These are phyloP conservation scores for Zosterops hypoxanthus DNA, from an alignment of 2,113 vertebrate species.

Conservation along the genomic window DNA sequence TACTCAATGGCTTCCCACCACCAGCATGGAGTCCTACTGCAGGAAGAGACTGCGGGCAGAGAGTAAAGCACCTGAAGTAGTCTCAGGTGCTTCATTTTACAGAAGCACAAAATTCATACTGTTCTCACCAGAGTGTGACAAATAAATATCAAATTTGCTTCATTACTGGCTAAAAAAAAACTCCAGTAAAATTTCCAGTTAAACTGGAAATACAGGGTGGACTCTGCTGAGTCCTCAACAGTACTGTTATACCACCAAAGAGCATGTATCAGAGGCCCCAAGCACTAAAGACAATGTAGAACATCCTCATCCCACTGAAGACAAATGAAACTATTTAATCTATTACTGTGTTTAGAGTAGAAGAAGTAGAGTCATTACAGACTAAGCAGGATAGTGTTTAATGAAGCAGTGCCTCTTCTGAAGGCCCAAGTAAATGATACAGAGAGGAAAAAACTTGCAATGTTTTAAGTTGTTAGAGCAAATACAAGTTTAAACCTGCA, in stretches of 20 bases:
- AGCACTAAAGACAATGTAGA: not conserved
- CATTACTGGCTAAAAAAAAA: not conserved
- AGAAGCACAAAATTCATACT: not conserved
- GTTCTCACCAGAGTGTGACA: not conserved
- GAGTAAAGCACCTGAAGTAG: not conserved
- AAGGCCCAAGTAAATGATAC: not conserved
- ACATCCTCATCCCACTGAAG: not conserved
- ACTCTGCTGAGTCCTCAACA: not conserved
- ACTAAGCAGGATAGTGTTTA: conserved; percentile 5
- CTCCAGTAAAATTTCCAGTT: not conserved
- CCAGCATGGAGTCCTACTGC: accelerated
- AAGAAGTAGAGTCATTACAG: not conserved
- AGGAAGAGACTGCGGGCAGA: not conserved
- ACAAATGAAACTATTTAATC: not conserved
- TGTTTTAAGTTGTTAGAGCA: not conserved
- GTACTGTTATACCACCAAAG: not conserved
- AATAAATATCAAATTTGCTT: not conserved
- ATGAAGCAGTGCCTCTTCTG: conserved; percentile 27
- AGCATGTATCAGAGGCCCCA: not conserved
- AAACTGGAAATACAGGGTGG: not conserved
- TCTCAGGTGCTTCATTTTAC: not conserved
- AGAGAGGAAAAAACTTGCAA: not conserved
- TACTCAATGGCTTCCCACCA: not conserved
- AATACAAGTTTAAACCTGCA: conserved; percentile 9
- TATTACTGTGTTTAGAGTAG: not conserved